These are phyloP conservation scores for Poeciliopsis presidionis DNA, from an alignment of 2,797 vertebrate species.

Conservation along the genomic window DNA sequence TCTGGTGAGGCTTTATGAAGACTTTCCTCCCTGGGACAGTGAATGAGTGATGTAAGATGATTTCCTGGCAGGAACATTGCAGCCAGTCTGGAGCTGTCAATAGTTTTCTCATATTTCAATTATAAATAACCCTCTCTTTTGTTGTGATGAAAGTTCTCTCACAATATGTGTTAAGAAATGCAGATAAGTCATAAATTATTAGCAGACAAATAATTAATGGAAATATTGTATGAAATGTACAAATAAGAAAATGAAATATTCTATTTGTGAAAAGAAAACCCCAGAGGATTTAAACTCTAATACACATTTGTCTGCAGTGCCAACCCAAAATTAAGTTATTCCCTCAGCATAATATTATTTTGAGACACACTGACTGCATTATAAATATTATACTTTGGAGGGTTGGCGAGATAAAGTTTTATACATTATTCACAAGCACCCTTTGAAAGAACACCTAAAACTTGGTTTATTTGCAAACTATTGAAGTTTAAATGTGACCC, in stretches of 20 bases:
- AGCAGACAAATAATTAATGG: background rate
- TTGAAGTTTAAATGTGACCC: background rate
- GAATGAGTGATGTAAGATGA: slow-evolving; percentile 35
- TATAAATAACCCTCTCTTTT: slow-evolving; percentile 34
- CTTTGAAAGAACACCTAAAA: background rate
- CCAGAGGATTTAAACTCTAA: background rate
- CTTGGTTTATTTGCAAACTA: background rate
- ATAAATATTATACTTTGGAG: background rate
- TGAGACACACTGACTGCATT: background rate
- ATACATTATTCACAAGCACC: background rate
- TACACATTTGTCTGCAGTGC: background rate
- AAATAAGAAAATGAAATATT: background rate
- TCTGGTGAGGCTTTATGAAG: slow-evolving; percentile 36
- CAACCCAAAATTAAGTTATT: background rate
- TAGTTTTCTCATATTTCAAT: slow-evolving; percentile 55
- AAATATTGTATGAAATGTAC: background rate
- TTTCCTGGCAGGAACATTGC: slow-evolving; percentile 53
- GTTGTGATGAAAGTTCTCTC: slow-evolving; percentile 39
- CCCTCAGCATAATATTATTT: background rate
- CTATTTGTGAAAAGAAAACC: background rate
- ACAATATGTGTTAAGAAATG: slow-evolving; percentile 43
- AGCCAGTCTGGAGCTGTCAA: slow-evolving; percentile 38
- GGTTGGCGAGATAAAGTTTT: background rate
- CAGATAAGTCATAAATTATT: background rate
- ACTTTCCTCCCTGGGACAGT: slow-evolving; percentile 22